Conservation (phyloP, 2,888 invertebrate species). For the Lobophora halterata region DNA sequence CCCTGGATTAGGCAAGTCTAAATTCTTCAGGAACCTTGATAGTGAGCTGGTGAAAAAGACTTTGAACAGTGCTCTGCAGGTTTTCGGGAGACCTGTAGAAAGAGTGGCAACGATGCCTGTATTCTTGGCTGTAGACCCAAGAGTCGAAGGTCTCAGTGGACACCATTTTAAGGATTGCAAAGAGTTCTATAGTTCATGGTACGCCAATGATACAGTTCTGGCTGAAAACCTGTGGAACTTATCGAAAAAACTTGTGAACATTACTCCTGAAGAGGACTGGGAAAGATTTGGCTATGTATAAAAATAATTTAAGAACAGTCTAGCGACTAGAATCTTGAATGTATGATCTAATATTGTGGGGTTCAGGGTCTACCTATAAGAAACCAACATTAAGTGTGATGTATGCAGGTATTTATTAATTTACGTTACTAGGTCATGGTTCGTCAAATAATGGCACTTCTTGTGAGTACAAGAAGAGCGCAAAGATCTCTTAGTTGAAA, state of each 20-base stretch:
- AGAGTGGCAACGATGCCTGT: constrained; percentile 55
- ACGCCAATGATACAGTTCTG: constrained; percentile 50
- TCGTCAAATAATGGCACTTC: too few relatives aligned
- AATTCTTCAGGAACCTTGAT: constrained; percentile 84
- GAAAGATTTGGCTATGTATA: too few relatives aligned
- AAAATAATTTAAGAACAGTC: too few relatives aligned
- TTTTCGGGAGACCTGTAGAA: constrained; percentile 45
- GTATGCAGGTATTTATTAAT: too few relatives aligned
- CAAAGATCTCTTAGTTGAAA: too few relatives aligned
- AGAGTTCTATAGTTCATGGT: constrained; percentile 64
- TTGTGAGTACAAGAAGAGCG: too few relatives aligned
- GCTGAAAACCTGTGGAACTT: constrained; percentile 49
- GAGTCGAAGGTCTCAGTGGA: constrained; percentile 48
- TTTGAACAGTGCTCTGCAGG: constrained; percentile 41
- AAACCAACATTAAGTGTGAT: too few relatives aligned
- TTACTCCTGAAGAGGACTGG: constrained; percentile 56
- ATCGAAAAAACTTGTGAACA: constrained; percentile 49
- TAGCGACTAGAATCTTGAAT: too few relatives aligned
- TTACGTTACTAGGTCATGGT: too few relatives aligned
- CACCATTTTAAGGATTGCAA: constrained; percentile 60
- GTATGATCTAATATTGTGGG: too few relatives aligned
- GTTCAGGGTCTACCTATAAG: too few relatives aligned
- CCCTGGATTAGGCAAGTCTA: constrained; percentile 89
- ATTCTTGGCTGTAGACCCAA: constrained; percentile 53
- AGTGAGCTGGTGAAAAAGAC: constrained; percentile 35